Base-by-base conservation (phyloP, 2,888 invertebrate species). In the Synanthedon tipuliformis region DNA sequence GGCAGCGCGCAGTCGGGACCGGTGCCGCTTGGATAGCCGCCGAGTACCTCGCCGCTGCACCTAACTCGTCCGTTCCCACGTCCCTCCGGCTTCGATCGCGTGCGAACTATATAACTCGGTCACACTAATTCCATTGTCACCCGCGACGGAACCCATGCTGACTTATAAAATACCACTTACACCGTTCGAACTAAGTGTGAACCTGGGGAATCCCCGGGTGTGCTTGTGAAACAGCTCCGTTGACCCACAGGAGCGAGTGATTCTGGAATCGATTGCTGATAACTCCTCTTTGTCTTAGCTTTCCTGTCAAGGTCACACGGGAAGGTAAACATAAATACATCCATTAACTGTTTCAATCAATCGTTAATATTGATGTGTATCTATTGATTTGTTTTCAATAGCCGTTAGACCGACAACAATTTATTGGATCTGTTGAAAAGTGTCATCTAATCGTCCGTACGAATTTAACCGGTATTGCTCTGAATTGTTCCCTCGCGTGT, bases 1-100 rank as follows among this genome's bases (percentile, higher is more conserved):
- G 81, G 74, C 78, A 81, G 81, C 76, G 79, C 79, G 75, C 78
- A 69, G 76, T 70, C 72, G 68, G 64, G 61, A 16, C 5, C 59
- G 55, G 60, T 64, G 65, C 57, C 60, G 57, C 50, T 51, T 16
- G 51, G 27, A 40, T 59, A 59, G 63, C 69, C 66, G 71, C 76
- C 68, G 68, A 73, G 67, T 63, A 58, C 62, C 57, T 34, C 10
- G 10, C 56, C 56, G 50, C 51, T 50, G 27, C 54, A 51, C 40
- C 53, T 10, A 51, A 51, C 50, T 40, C 49, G 54, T 52, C 51
- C 54, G 56, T 56, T 23, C 15, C 15, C 23, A 48, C 41, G 52
- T 56, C 52, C 57, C 58, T 54, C 52, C 60, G 64, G 54, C 60
- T 61, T 56, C 63, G 59, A 60, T 59, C 66, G 63, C 66, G 65